Evolutionary conservation across 1,140 invertebrate species (phyloP), one percentile per base, ranked within the genome.

Genomic region (Ridgeia piscesae): DNA sequence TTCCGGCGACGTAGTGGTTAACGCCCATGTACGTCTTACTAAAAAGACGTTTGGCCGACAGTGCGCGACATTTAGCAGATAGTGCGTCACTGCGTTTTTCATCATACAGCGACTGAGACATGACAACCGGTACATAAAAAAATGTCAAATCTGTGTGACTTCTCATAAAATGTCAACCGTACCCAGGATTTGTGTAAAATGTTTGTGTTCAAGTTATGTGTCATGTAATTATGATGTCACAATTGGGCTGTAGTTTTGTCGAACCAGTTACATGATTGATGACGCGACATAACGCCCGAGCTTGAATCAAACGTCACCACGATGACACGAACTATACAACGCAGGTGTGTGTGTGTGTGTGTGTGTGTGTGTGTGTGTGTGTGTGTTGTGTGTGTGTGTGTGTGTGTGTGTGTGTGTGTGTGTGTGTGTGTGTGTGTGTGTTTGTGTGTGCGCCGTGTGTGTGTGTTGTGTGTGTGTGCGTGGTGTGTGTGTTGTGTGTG

Each of bases 361-460:
- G 58, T 77, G 58, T 6, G 58, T 92, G 35, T 92, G 89, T 91
- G 89, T 42, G 92, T 93, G 35, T 93, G 91, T 93, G 89, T 92
- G 89, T 92, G 92, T 92, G 89, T 91, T 93, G 90, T 93, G 92
- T 93, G 92, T 93, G 92, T 92, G 92, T 92, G 91, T 93, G 89
- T 93, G 93, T 93, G 93, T 93, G 92, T 93, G 91, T 92, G 91
- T 1, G 58, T 77, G 17, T 77, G 58, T 77, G 58, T 77, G 17
- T 77, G 58, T 17, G 58, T 77, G 58, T 77, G 58, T 8, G 6
- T 77, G 6, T 17, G 58, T 77, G 58, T 77, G 17, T 4, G 0
- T 77, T 17, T 21, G 58, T 77, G 58, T 4, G 58, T 77, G 58
- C 4, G 58, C 11, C n/a, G n/a, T n/a, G n/a, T n/a, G n/a, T n/a